phyloP scores from a whole-genome alignment of 2,113 vertebrate species.

The Lipotes vexillifer region DNA sequence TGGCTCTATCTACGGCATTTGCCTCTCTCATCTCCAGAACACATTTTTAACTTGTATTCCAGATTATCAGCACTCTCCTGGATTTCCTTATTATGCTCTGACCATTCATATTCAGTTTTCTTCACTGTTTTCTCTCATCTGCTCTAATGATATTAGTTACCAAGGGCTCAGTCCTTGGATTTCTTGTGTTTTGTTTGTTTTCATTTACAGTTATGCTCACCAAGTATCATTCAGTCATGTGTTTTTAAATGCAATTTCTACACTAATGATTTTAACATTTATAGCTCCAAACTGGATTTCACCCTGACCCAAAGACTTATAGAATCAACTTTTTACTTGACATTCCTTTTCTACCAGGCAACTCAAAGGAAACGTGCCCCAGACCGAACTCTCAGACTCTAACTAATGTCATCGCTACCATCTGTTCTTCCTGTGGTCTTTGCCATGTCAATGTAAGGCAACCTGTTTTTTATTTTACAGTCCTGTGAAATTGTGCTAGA shows the following conservation, averaged over 20 bases:
- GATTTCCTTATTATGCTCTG: neutral
- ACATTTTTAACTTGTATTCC: neutral
- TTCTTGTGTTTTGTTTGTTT: neutral
- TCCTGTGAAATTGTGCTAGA: neutral
- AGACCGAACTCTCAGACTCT: neutral
- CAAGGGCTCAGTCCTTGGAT: neutral
- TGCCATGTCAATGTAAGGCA: neutral
- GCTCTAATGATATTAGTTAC: neutral
- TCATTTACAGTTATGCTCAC: neutral
- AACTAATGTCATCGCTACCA: accelerated
- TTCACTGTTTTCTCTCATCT: neutral
- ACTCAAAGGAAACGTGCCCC: neutral
- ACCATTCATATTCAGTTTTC: neutral
- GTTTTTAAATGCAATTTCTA: neutral
- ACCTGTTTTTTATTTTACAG: neutral
- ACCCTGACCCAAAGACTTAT: neutral
- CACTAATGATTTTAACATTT: neutral
- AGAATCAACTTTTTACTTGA: neutral
- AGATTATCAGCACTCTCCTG: neutral
- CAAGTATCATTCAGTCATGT: neutral
- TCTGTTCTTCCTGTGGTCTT: neutral
- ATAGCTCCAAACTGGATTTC: neutral
- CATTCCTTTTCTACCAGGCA: neutral
- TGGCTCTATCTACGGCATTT: neutral
- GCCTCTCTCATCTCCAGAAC: neutral